phyloP scores from a whole-genome alignment of 2,888 invertebrate species.

The Acanthosepion pharaonis region DNA sequence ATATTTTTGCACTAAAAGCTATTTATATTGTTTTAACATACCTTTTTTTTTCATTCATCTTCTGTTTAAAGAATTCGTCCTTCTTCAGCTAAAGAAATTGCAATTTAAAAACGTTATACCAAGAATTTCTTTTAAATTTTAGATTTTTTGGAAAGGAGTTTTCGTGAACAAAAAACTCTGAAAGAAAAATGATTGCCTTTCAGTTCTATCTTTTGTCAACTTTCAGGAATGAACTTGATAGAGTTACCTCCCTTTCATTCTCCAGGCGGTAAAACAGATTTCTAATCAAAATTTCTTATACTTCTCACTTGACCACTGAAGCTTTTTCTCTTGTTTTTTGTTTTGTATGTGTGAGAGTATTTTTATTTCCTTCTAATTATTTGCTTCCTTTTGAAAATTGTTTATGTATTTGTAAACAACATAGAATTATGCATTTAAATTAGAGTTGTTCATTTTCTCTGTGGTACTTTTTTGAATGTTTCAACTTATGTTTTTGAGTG shows the following conservation, averaged over 20 bases:
- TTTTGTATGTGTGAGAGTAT: not conserved
- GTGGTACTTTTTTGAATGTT: not conserved
- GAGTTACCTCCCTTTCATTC: constrained; percentile 20
- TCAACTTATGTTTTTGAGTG: not conserved
- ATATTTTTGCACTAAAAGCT: too few relatives aligned
- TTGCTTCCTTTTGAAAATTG: not conserved
- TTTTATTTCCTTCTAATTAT: not conserved
- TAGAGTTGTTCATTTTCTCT: too few relatives aligned
- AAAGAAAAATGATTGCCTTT: not conserved
- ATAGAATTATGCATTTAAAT: not conserved
- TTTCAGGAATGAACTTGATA: constrained; percentile 8
- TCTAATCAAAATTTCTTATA: not conserved
- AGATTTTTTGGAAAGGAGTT: too few relatives aligned
- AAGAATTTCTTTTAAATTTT: too few relatives aligned
- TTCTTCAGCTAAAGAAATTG: too few relatives aligned
- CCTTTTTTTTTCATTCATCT: too few relatives aligned
- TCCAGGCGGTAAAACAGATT: not conserved
- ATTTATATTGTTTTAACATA: too few relatives aligned
- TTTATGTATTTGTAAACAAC: not conserved
- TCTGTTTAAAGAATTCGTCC: too few relatives aligned
- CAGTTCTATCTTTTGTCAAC: not conserved
- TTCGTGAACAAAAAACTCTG: not conserved
- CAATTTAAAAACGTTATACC: too few relatives aligned
- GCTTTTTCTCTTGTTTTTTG: not conserved
- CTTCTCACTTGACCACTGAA: not conserved